Conservation (phyloP, 2,113 vertebrate genomes). For the Sylvia atricapilla region DNA sequence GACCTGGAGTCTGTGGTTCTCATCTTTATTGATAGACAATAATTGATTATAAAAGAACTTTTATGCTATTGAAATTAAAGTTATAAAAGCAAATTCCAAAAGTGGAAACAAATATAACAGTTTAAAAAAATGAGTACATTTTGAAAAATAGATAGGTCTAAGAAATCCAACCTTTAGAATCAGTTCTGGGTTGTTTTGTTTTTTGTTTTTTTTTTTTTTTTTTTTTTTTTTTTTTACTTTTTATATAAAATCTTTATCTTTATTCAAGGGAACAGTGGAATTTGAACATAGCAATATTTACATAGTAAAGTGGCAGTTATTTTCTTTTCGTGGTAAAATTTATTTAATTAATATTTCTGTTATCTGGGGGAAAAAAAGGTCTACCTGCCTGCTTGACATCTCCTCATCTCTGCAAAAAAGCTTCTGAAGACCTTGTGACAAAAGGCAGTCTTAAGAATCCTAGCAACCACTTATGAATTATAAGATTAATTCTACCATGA, state of each 20-base stretch:
- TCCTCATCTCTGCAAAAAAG: background rate
- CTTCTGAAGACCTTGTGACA: background rate
- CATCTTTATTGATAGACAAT: background rate
- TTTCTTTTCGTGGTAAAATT: background rate
- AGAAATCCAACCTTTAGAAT: background rate
- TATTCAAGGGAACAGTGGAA: background rate
- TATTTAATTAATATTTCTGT: conserved; percentile 6
- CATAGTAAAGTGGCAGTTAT: background rate
- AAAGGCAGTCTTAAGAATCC: background rate
- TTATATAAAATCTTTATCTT: background rate
- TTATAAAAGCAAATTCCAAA: background rate
- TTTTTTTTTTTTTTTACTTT: background rate
- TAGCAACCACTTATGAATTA: background rate
- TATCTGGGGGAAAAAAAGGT: background rate
- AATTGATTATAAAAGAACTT: background rate
- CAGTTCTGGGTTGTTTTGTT: background rate
- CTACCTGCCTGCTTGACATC: background rate
- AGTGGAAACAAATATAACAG: background rate
- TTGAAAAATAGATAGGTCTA: background rate
- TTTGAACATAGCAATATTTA: background rate
- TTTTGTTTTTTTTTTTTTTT: no score
- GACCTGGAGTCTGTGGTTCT: background rate
- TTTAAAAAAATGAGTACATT: background rate
- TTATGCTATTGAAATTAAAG: background rate
- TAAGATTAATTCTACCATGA: background rate